These are phyloP conservation scores for Monomorium pharaonis DNA, from an alignment of 1,140 invertebrate species.

Conservation along the genomic window DNA sequence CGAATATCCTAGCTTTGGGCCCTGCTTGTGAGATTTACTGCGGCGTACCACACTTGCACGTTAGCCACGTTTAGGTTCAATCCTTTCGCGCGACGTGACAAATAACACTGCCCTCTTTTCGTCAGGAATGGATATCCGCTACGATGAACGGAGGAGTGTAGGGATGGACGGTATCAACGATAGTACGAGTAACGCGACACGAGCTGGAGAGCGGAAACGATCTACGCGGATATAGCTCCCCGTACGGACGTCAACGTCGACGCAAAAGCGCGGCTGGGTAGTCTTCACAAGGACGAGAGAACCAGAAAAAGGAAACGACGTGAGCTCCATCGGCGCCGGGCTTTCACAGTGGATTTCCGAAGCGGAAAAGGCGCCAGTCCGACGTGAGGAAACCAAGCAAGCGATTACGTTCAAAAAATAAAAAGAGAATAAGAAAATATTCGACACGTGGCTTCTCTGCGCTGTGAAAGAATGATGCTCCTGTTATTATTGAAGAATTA, in stretches of 20 bases:
- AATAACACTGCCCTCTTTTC: conserved; percentile 27
- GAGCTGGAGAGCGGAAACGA: conserved; percentile 45
- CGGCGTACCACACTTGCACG: background rate
- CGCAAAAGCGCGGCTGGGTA: conserved; percentile 22
- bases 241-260: conserved; percentile 8
- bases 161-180: conserved; percentile 39
- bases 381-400: conserved; percentile 36
- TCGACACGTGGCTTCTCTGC: conserved; percentile 30
- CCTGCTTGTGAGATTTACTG: conserved; percentile 30
- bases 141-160: conserved; percentile 18
- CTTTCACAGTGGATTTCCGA: conserved; percentile 50
- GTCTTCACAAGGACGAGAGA: conserved; percentile 21
- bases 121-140: conserved; percentile 15
- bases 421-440: conserved; percentile 31
- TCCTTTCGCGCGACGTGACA: conserved; percentile 30
- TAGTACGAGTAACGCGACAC: conserved; percentile 36
- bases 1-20: conserved; percentile 2
- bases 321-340: conserved; percentile 37
- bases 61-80: conserved; percentile 32
- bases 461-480: background rate
- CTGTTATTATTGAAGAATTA: conserved; percentile 23
- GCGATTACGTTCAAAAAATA: conserved; percentile 4
- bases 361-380: conserved; percentile 35
- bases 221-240: conserved; percentile 27
- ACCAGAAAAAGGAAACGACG: conserved; percentile 41